These are phyloP conservation scores for Drosophila sturtevanti DNA, from an alignment of 1,140 invertebrate species.

Conservation along the genomic window DNA sequence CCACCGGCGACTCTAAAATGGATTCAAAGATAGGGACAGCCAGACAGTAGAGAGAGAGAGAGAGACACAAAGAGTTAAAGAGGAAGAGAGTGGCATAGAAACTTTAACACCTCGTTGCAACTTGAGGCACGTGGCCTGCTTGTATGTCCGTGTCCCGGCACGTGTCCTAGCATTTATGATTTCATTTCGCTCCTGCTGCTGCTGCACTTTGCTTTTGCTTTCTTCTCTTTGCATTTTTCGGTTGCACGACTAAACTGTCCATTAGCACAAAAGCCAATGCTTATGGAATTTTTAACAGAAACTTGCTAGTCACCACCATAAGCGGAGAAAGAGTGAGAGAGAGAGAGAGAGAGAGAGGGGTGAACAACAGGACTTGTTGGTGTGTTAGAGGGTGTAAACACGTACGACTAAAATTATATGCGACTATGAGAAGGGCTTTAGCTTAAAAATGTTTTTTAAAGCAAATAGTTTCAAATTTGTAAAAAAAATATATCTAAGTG, in stretches of 20 bases:
- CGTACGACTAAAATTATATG: not conserved
- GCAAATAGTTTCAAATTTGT: not conserved
- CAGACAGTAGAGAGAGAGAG: conserved; percentile 8
- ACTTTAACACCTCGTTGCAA: conserved; percentile 67
- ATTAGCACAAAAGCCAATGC: conserved; percentile 61
- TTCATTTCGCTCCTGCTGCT: conserved; percentile 47
- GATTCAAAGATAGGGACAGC: conserved; percentile 13
- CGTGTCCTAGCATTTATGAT: conserved; percentile 75
- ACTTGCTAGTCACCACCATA: not conserved
- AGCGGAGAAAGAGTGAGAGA: not conserved
- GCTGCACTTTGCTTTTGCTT: conserved; percentile 16
- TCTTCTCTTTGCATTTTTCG: conserved; percentile 18
- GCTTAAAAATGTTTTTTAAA: not conserved
- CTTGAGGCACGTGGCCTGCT: conserved; percentile 25
- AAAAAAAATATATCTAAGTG: too few species aligned
- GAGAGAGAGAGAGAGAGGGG: too few species aligned
- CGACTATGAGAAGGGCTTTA: conserved; percentile 2
- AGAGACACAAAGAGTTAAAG: not conserved
- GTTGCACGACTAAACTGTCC: conserved; percentile 61
- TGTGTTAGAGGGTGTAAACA: not conserved
- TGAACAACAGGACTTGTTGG: too few species aligned
- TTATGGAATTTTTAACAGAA: conserved; percentile 52
- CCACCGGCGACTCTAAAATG: not conserved
- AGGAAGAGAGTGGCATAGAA: conserved; percentile 18
- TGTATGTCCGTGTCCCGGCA: conserved; percentile 40